Base-by-base conservation (phyloP, 2,113 vertebrate genomes). In the Hiodon alosoides region DNA sequence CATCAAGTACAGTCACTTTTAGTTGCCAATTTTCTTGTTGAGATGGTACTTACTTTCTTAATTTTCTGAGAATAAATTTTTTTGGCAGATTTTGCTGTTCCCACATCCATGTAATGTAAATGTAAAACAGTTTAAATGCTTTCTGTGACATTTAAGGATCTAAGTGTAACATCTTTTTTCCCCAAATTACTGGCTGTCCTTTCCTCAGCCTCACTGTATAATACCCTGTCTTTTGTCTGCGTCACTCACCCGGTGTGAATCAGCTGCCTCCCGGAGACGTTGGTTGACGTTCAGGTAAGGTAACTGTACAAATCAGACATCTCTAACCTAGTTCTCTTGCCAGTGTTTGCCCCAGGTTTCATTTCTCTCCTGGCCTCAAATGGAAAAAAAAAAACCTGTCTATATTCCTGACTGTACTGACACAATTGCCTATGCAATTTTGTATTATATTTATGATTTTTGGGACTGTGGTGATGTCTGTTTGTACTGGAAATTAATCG, bases 201-300 rank as follows among this genome's bases (percentile, higher is more conserved):
- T 31, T 31, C 31, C 31, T 31, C 31, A 31, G 31, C 31, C 31
- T 31, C 31, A 31, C 60, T 14, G 14, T n/a, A 13, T 14, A 4
- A n/a, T 62, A 62, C 14, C 14, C 14, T 7, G 2, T 46, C 62
- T 7, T 7, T 65, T 47, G 31, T 66, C 48, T 48, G 10, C 31
- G 3, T 47, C 31, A 66, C 31, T 4, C 10, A 3, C 17, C 4
- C 7, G 53, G 54, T 69, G 50, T 11, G 52, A 55, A 9, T 55
- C 3, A 50, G 46, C 53, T 76, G 76, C 66, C 79, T 71, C 78
- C 69, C 77, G 52, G 65, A 82, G 83, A 82, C 83, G 81, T 78
- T 84, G 79, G 76, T 76, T 79, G 79, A 73, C 81, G 79, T 79
- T 76, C 77, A 71, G 71, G 58, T 55, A 65, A 76, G 67, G 62